Evolutionary conservation across 2,797 vertebrate genomes (phyloP).

Genomic region (Glyptemys insculpta): DNA sequence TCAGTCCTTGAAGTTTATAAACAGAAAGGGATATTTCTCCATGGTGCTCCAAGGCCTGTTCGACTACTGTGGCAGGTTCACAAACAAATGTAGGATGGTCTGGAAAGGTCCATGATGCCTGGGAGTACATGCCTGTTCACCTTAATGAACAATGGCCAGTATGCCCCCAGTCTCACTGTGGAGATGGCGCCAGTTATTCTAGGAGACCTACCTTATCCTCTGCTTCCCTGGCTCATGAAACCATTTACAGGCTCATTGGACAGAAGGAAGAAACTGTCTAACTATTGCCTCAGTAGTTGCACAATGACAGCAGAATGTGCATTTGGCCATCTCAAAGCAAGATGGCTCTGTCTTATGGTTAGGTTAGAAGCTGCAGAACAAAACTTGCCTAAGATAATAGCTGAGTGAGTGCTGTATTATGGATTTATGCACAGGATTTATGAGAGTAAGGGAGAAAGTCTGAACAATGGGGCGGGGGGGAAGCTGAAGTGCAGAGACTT

Average conservation of each 20-base stretch:
- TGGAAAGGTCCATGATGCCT: neutral
- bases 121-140: neutral
- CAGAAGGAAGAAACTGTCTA: neutral
- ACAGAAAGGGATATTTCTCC: neutral
- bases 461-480: neutral
- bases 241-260: neutral
- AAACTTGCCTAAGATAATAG: neutral
- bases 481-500: neutral
- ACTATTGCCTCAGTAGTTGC: neutral
- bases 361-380: neutral
- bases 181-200: neutral
- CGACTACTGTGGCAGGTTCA: neutral
- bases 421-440: neutral
- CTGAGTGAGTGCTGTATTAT: neutral
- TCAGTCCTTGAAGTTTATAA: neutral
- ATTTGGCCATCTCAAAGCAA: neutral
- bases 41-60: neutral
- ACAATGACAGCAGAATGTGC: neutral
- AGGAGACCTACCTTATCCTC: neutral
- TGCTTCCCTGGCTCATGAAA: neutral
- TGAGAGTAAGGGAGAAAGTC: neutral
- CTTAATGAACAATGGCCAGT: neutral
- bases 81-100: neutral
- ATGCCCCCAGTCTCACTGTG: neutral
- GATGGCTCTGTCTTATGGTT: neutral